Evolutionary conservation across 2,797 vertebrate genomes (phyloP), one percentile per base, ranked within the genome.

Genomic region (Sorex maritimensis): DNA sequence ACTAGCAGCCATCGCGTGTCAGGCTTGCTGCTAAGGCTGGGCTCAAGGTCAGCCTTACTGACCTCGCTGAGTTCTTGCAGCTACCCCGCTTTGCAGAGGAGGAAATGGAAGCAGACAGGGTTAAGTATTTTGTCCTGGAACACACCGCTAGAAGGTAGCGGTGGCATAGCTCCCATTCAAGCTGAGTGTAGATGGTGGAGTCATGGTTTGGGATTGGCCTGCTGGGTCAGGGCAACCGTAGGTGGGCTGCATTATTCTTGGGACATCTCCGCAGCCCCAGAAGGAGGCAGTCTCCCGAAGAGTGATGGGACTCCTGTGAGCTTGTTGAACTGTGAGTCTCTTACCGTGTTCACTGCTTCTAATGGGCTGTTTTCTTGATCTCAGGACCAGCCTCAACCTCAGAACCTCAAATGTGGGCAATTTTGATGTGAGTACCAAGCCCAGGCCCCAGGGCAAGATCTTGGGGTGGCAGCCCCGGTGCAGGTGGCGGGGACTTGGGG

Each of bases 361-460:
- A 41, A 97, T 0, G 2, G 13, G 7, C 11, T n/a, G 13, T 72
- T 61, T 90, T 46, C 41, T 90, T 92, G 75, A 15, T 79, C 75
- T 24, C 93, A 98, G 98, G 93, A 77, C 97, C 30, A 90, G 23
- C 2, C 90, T 98, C 77, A 97, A 95, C 34, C 83, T 98, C 88
- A 94, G 24, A 77, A 98, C 97, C 55, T 98, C 96, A 0, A 94
- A 95, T 0, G 2, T 98, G 1, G 95, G 96, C 58, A 95, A 84
- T 74, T 98, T 98, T 89, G 97, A 97, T 26, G 98, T 97, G 96
- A 97, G 98, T 94, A 80, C 67, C 41, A 44, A 12, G 6, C 11
- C 52, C 28, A 0, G 67, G 34, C 23, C 30, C 41, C 26, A 65
- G 61, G 38, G 30, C 3, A 1, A 1, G 52, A 65, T 26, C 44